Evolutionary conservation across 2,888 invertebrate species (phyloP).

Genomic region (Neocrepidodera transversa): DNA sequence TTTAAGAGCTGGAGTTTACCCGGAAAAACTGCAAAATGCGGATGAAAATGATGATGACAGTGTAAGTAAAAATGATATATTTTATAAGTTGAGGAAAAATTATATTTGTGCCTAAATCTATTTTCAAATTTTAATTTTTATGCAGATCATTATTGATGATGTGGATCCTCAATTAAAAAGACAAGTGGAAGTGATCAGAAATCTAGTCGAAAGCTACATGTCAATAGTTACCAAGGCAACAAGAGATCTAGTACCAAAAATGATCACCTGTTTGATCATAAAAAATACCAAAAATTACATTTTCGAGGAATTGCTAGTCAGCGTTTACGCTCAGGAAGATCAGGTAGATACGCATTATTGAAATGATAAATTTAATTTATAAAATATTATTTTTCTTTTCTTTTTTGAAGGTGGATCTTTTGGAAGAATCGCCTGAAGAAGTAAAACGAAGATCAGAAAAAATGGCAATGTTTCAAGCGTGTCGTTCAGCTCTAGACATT

Average conservation of each 20-base stretch:
- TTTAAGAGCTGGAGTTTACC: constrained; percentile 98
- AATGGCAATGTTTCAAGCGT: constrained; percentile 99
- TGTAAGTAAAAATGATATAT: too few relatives aligned
- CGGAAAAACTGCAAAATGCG: constrained; percentile 88
- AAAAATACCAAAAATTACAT: constrained; percentile 98
- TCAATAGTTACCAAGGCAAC: constrained; percentile 99
- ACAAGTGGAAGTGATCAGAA: constrained; percentile 99
- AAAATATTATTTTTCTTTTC: too few relatives aligned
- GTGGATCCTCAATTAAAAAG: constrained; percentile 90
- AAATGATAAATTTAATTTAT: too few relatives aligned
- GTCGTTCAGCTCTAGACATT: constrained; percentile 95
- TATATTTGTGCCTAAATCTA: background rate
- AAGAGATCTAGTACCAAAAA: constrained; percentile 97
- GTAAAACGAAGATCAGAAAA: constrained; percentile 96
- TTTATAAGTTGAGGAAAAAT: background rate
- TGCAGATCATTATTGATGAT: constrained; percentile 25
- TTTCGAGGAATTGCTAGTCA: constrained; percentile 93
- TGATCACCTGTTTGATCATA: constrained; percentile 97
- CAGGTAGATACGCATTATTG: too few relatives aligned
- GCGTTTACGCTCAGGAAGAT: constrained; percentile 95
- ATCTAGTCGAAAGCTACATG: constrained; percentile 99
- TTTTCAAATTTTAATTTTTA: background rate
- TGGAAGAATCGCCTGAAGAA: constrained; percentile 99
- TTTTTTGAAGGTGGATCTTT: constrained; percentile 79
- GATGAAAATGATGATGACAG: constrained; percentile 45